Base-by-base conservation (phyloP, 1,140 invertebrate genomes). In the Neocloeon triangulifer region DNA sequence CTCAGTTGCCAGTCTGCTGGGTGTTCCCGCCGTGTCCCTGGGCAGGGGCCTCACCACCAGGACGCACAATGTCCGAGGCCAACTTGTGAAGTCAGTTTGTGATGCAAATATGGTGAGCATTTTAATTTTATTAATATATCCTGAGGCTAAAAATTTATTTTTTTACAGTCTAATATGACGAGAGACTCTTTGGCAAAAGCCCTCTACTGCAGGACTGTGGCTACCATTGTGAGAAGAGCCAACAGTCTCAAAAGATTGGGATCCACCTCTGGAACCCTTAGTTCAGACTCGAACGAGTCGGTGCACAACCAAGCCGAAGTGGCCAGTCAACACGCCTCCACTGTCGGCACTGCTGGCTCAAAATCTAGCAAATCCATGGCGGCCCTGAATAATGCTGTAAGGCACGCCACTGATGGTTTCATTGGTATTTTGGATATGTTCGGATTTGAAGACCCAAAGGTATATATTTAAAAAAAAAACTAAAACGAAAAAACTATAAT, bases 391-490 rank as follows among this genome's bases (percentile, higher is more conserved):
- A 85, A 86, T 48, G 81, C 80, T 1, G 81, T 91, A 15, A 57
- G 81, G 33, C 82, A 88, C 55, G 82, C 82, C n/a, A 89, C 82
- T 0, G 82, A 91, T 48, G 84, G 84, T 3, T 91, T 89, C 50
- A 89, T 92, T 40, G 85, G 85, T 9, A 89, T 91, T 42, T 56
- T 92, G 28, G 85, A 91, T 47, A 91, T 92, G 85, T 92, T 91
- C 53, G 85, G 85, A 1, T 92, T 89, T 52, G 85, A 92, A 59
- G 81, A 88, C 51, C 76, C 77, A 15, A 76, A 79, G 46, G 60
- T 62, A 47, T 42, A 25, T 39, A 19, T 35, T 21, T 19, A 28
- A 15, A 19, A 17, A 10, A 33, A 9, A 15, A 13, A 8, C 19
- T 31, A 13, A 33, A 17, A 37, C 33, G 6, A 37, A 13, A 14